Evolutionary conservation across 2,113 vertebrate species (phyloP).

Genomic region (Syngnathus typhle): DNA sequence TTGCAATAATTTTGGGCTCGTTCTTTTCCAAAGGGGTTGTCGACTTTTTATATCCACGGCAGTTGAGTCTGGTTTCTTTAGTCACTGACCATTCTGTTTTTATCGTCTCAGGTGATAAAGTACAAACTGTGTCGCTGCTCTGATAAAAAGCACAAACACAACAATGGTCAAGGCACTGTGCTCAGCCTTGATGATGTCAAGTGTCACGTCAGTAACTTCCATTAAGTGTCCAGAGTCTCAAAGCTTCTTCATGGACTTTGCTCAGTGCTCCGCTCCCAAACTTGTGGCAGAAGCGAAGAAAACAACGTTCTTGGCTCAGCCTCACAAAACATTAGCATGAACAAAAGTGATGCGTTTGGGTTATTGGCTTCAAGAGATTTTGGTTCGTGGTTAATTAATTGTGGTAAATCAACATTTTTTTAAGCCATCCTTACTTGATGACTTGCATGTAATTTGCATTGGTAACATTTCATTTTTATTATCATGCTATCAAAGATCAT

Average conservation of each 20-base stretch:
- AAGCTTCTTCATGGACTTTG: slow-evolving; percentile 21
- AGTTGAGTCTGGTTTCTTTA: not conserved
- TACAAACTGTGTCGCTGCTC: slow-evolving; percentile 85
- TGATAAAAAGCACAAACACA: slow-evolving; percentile 80
- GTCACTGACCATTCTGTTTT: slow-evolving; percentile 2
- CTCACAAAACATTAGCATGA: slow-evolving; percentile 17
- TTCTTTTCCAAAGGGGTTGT: not conserved
- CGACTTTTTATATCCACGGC: not conserved
- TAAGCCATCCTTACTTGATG: not conserved
- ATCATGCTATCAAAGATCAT: slow-evolving; percentile 1
- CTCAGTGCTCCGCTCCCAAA: slow-evolving; percentile 24
- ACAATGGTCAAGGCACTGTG: slow-evolving; percentile 80
- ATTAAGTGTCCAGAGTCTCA: slow-evolving; percentile 38
- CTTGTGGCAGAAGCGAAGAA: slow-evolving; percentile 6
- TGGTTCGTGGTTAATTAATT: slow-evolving; percentile 5
- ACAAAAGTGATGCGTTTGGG: slow-evolving; percentile 20
- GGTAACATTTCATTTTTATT: slow-evolving; percentile 5
- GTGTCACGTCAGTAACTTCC: slow-evolving; percentile 87
- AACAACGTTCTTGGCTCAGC: slow-evolving; percentile 1
- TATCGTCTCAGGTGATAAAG: slow-evolving; percentile 80
- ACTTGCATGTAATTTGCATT: slow-evolving; percentile 9
- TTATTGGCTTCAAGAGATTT: slow-evolving; percentile 18
- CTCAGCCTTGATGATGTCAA: slow-evolving; percentile 94
- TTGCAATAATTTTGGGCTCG: not conserved
- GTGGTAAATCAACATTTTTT: slow-evolving; percentile 18